Conservation (phyloP, 1,140 invertebrate genomes). For the Leptopilina boulardi region DNA sequence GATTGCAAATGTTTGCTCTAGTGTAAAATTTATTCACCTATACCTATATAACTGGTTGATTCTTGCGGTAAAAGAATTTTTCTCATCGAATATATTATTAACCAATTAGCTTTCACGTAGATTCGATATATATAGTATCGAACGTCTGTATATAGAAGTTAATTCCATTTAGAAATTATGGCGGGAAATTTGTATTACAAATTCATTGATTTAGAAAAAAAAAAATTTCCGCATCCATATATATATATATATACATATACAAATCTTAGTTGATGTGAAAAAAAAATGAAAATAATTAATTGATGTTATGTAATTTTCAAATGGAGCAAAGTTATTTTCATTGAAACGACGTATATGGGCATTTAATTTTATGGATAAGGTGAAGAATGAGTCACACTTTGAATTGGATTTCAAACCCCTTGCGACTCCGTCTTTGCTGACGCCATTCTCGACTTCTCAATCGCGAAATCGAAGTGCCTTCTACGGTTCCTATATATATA, state of each 20-base stretch:
- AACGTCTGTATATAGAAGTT: too few relatives aligned
- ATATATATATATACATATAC: too few relatives aligned
- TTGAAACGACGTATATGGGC: neutral
- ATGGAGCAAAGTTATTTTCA: neutral
- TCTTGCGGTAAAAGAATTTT: neutral
- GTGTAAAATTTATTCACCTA: too few relatives aligned
- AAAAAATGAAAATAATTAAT: neutral
- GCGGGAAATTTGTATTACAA: too few relatives aligned
- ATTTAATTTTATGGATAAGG: constrained; percentile 35
- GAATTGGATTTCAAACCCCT: constrained; percentile 48
- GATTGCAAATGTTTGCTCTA: too few relatives aligned
- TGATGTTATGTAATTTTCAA: neutral
- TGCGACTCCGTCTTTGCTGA: constrained; percentile 43
- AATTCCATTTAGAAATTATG: too few relatives aligned
- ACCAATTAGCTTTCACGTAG: too few relatives aligned
- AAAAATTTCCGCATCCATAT: too few relatives aligned
- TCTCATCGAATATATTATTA: too few relatives aligned
- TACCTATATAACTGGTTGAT: too few relatives aligned
- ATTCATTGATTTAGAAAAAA: too few relatives aligned
- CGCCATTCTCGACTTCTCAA: constrained; percentile 48
- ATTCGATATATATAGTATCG: too few relatives aligned
- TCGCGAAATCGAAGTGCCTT: constrained; percentile 41
- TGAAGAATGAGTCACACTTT: constrained; percentile 52
- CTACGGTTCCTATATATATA: neutral
- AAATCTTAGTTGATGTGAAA: neutral